Conservation (phyloP, 2,888 invertebrate genomes). For the Catonia carolina region DNA sequence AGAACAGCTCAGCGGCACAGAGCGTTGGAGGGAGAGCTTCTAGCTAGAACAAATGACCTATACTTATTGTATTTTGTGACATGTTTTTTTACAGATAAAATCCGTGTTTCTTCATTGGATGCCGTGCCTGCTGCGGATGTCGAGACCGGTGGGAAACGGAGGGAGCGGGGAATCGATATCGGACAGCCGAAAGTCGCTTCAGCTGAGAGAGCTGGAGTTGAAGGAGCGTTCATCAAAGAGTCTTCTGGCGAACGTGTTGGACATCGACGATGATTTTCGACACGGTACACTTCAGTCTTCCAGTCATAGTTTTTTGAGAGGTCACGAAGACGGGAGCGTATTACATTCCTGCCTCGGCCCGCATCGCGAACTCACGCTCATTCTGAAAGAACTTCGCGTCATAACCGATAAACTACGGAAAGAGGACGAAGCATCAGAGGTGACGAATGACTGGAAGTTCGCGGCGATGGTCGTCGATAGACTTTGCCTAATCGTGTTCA, state of each 20-base stretch:
- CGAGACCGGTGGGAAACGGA: slow-evolving; percentile 51
- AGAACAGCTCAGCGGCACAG: no score
- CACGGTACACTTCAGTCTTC: slow-evolving; percentile 45
- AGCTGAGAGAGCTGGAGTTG: slow-evolving; percentile 78
- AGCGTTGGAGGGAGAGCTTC: no score
- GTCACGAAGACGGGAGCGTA: slow-evolving; percentile 50
- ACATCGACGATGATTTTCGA: slow-evolving; percentile 94
- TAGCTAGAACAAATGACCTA: no score
- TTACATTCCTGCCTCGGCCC: slow-evolving; percentile 77
- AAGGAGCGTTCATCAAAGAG: slow-evolving; percentile 91
- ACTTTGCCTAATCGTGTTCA: slow-evolving; percentile 99
- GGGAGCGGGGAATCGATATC: slow-evolving; percentile 42
- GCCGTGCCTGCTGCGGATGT: slow-evolving; percentile 95
- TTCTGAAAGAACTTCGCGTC: slow-evolving; percentile 89
- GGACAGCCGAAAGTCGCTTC: slow-evolving; percentile 60
- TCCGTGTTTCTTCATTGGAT: slow-evolving; percentile 94
- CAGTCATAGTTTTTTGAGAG: slow-evolving; percentile 37
- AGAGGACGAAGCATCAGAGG: slow-evolving; percentile 89
- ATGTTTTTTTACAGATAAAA: slow-evolving; percentile 62
- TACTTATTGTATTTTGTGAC: no score
- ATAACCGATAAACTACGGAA: slow-evolving; percentile 91
- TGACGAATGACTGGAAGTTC: slow-evolving; percentile 98
- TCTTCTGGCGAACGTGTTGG: slow-evolving; percentile 91
- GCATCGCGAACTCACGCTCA: slow-evolving; percentile 89
- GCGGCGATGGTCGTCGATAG: slow-evolving; percentile 99